Percentiles rank a stretch among this genome's conserved stretches.
These are phyloP conservation scores for Umimayanthus kanabou DNA, from an alignment of 92 coral and sea anemone species.

Conservation along the genomic window DNA sequence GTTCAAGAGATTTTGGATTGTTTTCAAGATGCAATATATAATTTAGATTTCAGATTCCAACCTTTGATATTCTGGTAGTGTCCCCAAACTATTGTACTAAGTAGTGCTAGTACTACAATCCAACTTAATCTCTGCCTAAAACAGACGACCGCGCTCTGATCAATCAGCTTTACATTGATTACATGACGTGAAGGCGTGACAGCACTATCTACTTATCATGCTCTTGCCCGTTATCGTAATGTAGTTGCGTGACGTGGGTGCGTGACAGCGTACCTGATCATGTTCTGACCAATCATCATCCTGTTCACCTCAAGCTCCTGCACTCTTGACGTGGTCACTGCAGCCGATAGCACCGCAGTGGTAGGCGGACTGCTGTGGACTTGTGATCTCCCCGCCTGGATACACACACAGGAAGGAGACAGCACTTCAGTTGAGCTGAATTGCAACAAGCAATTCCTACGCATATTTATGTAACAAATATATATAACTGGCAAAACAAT, in stretches of 20 bases:
- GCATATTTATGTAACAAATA: too few relatives aligned
- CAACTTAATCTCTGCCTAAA: too few relatives aligned
- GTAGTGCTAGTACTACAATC: too few relatives aligned
- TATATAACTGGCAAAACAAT: neutral
- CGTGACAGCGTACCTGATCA: slow-evolving; percentile 68
- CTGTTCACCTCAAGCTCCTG: slow-evolving; percentile 95
- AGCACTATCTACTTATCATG: neutral
- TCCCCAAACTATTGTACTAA: too few relatives aligned
- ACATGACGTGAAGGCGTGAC: neutral
- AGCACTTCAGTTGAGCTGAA: neutral
- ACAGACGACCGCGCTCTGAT: too few relatives aligned
- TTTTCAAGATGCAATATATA: too few relatives aligned
- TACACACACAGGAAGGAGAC: neutral
- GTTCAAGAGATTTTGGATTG: too few relatives aligned
- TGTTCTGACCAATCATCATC: slow-evolving; percentile 86
- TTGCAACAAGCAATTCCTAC: neutral
- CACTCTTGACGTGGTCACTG: slow-evolving; percentile 71
- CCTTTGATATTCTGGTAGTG: too few relatives aligned
- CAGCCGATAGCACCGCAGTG: slow-evolving; percentile 45
- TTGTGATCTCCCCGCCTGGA: slow-evolving; percentile 65
- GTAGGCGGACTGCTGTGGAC: slow-evolving; percentile 50
- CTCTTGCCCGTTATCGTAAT: neutral
- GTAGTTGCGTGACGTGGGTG: neutral
- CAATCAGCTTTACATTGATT: neutral
- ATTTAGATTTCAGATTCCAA: too few relatives aligned